Evolutionary conservation across 2,113 vertebrate genomes (phyloP).

Genomic region (Acanthisitta chloris): DNA sequence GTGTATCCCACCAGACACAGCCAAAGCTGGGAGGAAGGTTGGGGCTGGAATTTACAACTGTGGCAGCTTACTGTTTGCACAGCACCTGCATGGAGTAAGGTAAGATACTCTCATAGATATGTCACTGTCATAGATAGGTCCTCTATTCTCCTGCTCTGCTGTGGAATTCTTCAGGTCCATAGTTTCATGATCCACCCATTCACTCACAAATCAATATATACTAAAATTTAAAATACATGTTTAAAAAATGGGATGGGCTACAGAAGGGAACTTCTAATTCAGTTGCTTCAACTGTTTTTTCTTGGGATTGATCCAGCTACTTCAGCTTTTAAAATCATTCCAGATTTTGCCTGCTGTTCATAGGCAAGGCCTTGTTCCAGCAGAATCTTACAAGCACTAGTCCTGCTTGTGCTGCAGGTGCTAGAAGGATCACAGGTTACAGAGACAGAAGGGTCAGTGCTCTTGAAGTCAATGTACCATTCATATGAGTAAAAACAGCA

Average conservation of each 20-base stretch:
- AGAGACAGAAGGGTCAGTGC: not conserved
- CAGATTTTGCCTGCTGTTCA: not conserved
- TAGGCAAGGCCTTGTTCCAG: not conserved
- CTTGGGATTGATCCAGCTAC: not conserved
- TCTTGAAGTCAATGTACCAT: not conserved
- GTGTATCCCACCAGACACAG: not conserved
- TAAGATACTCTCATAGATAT: not conserved
- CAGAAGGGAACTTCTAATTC: not conserved
- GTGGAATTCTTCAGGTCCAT: not conserved
- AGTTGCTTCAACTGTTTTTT: not conserved
- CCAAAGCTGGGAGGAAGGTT: not conserved
- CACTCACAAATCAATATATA: not conserved
- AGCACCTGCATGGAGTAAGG: slow-evolving; percentile 9
- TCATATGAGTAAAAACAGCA: not conserved
- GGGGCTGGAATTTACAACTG: not conserved
- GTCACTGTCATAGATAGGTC: not conserved
- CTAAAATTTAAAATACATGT: not conserved
- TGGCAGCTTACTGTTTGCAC: not conserved
- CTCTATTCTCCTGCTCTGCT: not conserved
- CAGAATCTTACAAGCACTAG: not conserved
- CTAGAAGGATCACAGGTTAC: not conserved
- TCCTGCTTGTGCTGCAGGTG: not conserved
- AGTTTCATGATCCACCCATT: not conserved
- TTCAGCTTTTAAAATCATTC: not conserved
- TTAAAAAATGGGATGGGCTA: not conserved